These are phyloP conservation scores for Lytechinus pictus DNA, from an alignment of 35 echinoderm and acorn worm genomes.

Conservation along the genomic window DNA sequence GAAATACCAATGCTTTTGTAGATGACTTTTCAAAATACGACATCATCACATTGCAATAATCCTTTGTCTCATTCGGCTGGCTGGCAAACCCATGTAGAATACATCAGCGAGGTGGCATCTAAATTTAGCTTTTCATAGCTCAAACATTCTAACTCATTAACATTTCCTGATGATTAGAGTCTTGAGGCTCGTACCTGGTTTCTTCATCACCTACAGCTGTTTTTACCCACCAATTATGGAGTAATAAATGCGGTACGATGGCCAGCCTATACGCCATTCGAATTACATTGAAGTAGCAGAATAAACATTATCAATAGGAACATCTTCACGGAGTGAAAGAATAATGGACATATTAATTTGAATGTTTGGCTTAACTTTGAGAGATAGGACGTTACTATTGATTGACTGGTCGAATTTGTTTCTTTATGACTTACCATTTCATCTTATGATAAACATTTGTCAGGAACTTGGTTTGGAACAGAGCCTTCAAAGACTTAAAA, in stretches of 20 bases:
- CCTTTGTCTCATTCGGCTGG: background rate
- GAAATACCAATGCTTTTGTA: background rate
- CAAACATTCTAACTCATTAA: constrained; percentile 20
- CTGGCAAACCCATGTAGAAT: background rate
- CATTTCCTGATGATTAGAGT: background rate
- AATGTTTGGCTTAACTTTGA: too few relatives aligned
- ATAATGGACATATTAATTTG: background rate
- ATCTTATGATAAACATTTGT: background rate
- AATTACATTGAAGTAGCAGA: background rate
- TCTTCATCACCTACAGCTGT: background rate
- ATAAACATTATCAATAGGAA: background rate
- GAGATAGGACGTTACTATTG: too few relatives aligned
- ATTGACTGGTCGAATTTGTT: background rate
- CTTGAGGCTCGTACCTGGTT: background rate
- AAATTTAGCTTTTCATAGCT: background rate
- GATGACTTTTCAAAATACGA: background rate
- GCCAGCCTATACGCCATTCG: background rate
- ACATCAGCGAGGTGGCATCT: background rate
- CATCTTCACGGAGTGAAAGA: background rate
- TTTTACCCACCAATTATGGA: constrained; percentile 1
- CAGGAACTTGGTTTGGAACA: background rate
- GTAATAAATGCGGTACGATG: background rate
- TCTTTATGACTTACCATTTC: background rate
- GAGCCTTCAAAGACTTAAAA: background rate
- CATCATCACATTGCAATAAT: background rate